Evolutionary conservation across 2,888 invertebrate species (phyloP).

Genomic region (Sympetrum striolatum): DNA sequence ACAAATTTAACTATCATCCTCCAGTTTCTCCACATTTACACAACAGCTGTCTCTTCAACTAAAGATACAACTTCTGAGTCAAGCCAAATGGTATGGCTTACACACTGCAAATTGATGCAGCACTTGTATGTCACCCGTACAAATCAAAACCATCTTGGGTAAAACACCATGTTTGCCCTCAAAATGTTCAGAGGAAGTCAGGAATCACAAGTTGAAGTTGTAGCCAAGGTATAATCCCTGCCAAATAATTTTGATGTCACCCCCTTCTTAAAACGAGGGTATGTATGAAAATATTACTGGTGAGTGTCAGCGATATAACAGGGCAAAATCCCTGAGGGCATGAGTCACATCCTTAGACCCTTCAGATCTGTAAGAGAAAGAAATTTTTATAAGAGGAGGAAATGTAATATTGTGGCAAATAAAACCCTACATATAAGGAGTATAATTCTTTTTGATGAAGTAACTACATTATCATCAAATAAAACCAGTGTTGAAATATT

Average conservation of each 20-base stretch:
- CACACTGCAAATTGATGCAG: background rate
- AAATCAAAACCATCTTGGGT: background rate
- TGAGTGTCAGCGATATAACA: slow-evolving; percentile 78
- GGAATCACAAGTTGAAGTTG: slow-evolving; percentile 19
- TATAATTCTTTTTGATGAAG: no score
- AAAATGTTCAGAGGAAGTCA: background rate
- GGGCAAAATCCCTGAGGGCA: slow-evolving; percentile 82
- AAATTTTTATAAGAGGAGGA: slow-evolving; percentile 22
- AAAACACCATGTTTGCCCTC: background rate
- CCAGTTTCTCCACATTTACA: slow-evolving; percentile 4
- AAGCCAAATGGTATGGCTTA: background rate
- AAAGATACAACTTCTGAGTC: slow-evolving; percentile 4
- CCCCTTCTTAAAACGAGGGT: background rate
- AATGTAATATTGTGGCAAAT: slow-evolving; percentile 41
- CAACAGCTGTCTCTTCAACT: background rate
- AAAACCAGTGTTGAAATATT: no score
- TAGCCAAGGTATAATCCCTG: background rate
- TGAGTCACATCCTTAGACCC: slow-evolving; percentile 79
- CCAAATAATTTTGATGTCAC: background rate
- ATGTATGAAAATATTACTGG: background rate
- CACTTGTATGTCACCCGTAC: slow-evolving; percentile 7
- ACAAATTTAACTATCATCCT: background rate
- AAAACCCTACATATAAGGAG: background rate
- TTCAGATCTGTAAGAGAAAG: slow-evolving; percentile 69
- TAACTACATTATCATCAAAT: no score